Percentiles rank a stretch among this genome's conserved stretches.
These are phyloP conservation scores for Amblyornis subalaris DNA, from an alignment of 2,113 vertebrate species.

Conservation along the genomic window DNA sequence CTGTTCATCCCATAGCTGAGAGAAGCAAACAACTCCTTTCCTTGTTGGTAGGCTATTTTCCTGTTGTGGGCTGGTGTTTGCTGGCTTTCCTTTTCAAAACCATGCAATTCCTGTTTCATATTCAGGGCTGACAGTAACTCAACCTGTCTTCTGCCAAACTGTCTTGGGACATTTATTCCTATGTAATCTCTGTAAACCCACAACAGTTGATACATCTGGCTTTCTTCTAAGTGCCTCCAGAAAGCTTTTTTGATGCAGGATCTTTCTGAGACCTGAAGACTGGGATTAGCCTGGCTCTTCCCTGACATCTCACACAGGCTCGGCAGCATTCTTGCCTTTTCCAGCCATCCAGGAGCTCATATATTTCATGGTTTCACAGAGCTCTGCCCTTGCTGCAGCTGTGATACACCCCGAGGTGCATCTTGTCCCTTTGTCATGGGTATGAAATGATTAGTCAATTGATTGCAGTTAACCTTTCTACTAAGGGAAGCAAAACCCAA, in stretches of 20 bases:
- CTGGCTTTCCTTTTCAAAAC: background rate
- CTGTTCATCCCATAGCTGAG: background rate
- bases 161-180: background rate
- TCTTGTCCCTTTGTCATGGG: background rate
- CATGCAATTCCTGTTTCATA: background rate
- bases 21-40: background rate
- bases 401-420: fast-evolving
- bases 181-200: background rate
- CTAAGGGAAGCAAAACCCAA: background rate
- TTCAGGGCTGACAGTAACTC: background rate
- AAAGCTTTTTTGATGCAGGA: background rate
- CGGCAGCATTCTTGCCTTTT: background rate
- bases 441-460: background rate
- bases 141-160: background rate
- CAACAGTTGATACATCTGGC: background rate
- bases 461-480: background rate
- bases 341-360: background rate
- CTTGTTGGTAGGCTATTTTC: background rate
- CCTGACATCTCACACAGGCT: background rate
- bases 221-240: background rate
- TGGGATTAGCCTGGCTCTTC: background rate
- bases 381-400: background rate
- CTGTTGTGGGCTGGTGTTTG: background rate
- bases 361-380: background rate
- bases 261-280: background rate